These are phyloP conservation scores for Notamacropus eugenii DNA, from an alignment of 2,797 vertebrate species.

Conservation along the genomic window DNA sequence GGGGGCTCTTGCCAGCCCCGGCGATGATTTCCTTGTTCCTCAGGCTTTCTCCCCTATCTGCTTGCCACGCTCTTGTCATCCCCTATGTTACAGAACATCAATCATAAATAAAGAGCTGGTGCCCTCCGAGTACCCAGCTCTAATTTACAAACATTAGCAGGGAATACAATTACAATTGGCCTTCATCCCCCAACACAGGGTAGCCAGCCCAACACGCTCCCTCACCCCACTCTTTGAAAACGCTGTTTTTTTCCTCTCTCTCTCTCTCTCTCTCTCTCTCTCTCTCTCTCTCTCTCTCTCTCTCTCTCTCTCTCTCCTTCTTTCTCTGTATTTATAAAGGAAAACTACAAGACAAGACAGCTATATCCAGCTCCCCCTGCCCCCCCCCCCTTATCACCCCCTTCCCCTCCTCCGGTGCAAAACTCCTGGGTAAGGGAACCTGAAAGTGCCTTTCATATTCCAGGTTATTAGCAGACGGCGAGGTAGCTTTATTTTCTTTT, in stretches of 20 bases:
- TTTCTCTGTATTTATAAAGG: constrained; percentile 31
- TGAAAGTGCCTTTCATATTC: constrained; percentile 59
- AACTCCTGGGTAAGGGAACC: constrained; percentile 7
- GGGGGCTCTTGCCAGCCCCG: constrained; percentile 84
- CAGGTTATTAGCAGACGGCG: constrained; percentile 76
- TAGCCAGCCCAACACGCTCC: constrained; percentile 79
- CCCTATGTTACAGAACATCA: constrained; percentile 93
- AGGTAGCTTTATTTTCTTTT: constrained; percentile 70
- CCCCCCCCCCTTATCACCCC: constrained; percentile 61
- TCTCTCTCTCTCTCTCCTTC: background rate
- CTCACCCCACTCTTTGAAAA: constrained; percentile 42
- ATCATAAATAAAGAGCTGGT: constrained; percentile 89
- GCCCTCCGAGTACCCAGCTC: constrained; percentile 90
- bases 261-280: background rate
- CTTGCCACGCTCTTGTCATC: constrained; percentile 91
- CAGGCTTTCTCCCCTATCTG: constrained; percentile 83
- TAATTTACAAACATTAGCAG: constrained; percentile 95
- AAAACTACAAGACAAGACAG: constrained; percentile 60
- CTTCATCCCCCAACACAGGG: constrained; percentile 85
- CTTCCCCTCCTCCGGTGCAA: constrained; percentile 58
- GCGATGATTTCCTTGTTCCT: constrained; percentile 83
- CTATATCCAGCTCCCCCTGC: constrained; percentile 31
- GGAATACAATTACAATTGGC: constrained; percentile 91
- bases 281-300: background rate
- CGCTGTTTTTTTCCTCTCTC: background rate